Percentiles rank a stretch among this genome's conserved stretches.
Evolutionary conservation across 2,797 vertebrate species (phyloP).

Genomic region (Tapirus indicus): DNA sequence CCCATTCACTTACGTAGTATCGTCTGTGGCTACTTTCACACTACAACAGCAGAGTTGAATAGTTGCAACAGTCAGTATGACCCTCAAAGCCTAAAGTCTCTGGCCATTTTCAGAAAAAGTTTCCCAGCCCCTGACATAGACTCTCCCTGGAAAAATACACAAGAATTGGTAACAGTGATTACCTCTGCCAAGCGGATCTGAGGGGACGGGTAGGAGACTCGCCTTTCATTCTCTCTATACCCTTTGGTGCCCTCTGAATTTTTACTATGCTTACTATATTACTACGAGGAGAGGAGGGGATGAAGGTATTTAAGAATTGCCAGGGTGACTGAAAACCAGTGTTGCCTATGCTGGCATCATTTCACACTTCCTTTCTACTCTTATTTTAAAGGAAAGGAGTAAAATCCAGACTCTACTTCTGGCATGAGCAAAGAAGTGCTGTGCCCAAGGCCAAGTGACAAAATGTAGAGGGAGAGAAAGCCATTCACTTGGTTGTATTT

Average conservation of each 20-base stretch:
- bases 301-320: background rate
- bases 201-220: background rate
- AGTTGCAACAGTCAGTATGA: background rate
- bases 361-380: background rate
- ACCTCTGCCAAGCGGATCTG: background rate
- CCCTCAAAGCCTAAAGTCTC: background rate
- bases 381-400: background rate
- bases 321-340: background rate
- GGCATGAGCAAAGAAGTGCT: background rate
- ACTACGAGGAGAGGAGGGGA: background rate
- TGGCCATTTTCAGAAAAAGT: background rate
- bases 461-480: background rate
- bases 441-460: background rate
- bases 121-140: background rate
- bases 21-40: background rate
- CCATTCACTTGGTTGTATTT: background rate
- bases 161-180: background rate
- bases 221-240: background rate
- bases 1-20: background rate
- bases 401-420: background rate
- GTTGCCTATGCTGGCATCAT: background rate
- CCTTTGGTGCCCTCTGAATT: background rate
- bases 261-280: background rate
- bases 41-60: background rate
- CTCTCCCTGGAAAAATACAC: background rate